phyloP scores from a whole-genome alignment of 2,113 vertebrate species.

The Solenodon paradoxus region DNA sequence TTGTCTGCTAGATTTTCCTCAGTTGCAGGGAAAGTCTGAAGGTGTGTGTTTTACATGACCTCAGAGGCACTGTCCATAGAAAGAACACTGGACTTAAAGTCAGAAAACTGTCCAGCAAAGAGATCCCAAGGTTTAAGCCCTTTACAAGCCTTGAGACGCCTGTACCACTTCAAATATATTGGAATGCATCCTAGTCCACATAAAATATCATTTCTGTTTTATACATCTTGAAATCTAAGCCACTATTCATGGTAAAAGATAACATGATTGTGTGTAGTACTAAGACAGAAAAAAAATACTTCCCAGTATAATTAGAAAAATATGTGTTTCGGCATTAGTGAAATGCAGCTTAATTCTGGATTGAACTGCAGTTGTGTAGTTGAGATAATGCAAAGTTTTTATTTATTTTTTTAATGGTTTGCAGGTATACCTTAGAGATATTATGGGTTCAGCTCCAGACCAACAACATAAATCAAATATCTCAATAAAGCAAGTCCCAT shows the following conservation, averaged over 20 bases:
- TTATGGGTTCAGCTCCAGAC: no score
- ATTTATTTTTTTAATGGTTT: no score
- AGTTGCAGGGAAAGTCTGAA: neutral
- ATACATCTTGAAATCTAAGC: neutral
- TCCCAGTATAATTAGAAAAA: neutral
- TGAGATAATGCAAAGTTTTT: neutral
- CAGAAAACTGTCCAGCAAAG: fast-evolving
- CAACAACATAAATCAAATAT: no score
- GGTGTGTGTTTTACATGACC: neutral
- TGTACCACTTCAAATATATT: fast-evolving
- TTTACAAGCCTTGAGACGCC: neutral
- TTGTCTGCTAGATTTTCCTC: neutral
- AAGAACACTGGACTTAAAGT: neutral
- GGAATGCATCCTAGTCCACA: neutral
- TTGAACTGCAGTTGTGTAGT: neutral
- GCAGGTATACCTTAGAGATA: no score
- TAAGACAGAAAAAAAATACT: neutral
- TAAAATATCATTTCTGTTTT: neutral
- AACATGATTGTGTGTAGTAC: neutral
- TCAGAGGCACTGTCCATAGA: neutral
- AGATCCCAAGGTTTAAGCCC: neutral
- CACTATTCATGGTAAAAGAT: neutral
- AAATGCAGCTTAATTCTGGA: neutral
- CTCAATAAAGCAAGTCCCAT: no score
- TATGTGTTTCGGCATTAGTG: neutral